Evolutionary conservation across 2,888 invertebrate genomes (phyloP), one percentile per base, ranked within the genome.

Genomic region (Hydrotaea cyrtoneurina): DNA sequence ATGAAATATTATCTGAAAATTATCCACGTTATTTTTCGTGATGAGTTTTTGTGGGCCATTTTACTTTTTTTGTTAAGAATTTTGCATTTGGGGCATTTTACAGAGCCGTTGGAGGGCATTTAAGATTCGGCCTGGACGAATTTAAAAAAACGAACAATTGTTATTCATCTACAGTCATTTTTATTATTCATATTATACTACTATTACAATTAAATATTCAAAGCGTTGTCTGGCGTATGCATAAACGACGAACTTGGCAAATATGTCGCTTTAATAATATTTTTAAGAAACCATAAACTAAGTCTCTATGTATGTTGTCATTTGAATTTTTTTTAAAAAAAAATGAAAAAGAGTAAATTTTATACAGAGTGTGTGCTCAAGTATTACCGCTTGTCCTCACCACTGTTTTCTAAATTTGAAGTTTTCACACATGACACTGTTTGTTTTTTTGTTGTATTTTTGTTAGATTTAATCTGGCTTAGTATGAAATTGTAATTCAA

Each of bases 321-420:
- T 43, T 64, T 31, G 31, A 31, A n/a, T n/a, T 31, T 4, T 4
- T 31, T 57, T 57, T 26, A 59, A 5, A 4, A 50, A n/a, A 50
- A n/a, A n/a, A 66, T 39, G 0, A 66, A 57, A 66, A 66, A 57
- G 36, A 50, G 50, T n/a, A 78, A 74, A 36, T 50, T 50, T n/a
- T 4, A n/a, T 50, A 13, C 50, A n/a, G 0, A 50, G n/a, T 21
- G 10, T 55, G 2, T 55, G 19, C 55, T 7, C 31, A 31, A 31
- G 7, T 23, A 21, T 55, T 55, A 62, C 74, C 50, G 72, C 15
- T 64, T 75, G 76, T 81, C 43, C 72, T 50, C 72, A 75, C 1
- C 71, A 75, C 39, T 46, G 50, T 78, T n/a, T 19, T 55, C 15
- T 8, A 53, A 66, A 82, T 82, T 64, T 64, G 31, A 36, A 62